phyloP scores from a whole-genome alignment of 2,113 vertebrate genomes.

The Zootoca vivipara region DNA sequence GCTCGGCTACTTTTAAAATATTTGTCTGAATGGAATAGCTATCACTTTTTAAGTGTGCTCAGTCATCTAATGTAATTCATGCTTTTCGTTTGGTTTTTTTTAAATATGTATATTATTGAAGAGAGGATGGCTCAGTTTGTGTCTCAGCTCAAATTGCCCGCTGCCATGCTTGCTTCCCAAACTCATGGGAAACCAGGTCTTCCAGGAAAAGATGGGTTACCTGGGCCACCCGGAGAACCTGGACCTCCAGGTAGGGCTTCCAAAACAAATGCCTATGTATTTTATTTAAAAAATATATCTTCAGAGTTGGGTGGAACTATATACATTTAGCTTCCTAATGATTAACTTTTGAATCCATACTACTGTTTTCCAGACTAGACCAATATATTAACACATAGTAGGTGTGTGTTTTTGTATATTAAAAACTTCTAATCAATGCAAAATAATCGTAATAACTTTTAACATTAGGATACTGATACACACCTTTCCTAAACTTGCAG shows the following conservation, averaged over 20 bases:
- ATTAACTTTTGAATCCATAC: constrained; percentile 68
- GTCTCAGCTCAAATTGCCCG: constrained; percentile 84
- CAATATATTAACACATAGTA: constrained; percentile 64
- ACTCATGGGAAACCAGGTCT: constrained; percentile 87
- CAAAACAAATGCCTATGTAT: background rate
- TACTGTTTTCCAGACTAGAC: constrained; percentile 58
- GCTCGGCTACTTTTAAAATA: background rate
- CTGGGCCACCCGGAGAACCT: constrained; percentile 88
- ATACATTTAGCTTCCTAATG: constrained; percentile 59
- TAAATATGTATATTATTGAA: constrained; percentile 45
- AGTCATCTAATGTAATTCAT: constrained; percentile 28
- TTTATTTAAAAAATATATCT: constrained; percentile 36
- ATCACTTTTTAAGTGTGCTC: background rate
- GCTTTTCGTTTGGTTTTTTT: constrained; percentile 2
- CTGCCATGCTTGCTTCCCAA: constrained; percentile 89
- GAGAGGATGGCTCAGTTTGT: constrained; percentile 82
- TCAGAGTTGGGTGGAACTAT: constrained; percentile 47
- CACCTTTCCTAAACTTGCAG: constrained; percentile 8
- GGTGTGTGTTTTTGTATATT: constrained; percentile 64
- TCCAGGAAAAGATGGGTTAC: constrained; percentile 89
- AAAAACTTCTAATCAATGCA: constrained; percentile 67
- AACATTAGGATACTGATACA: constrained; percentile 48
- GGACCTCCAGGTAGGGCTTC: constrained; percentile 89
- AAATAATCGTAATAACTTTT: constrained; percentile 62
- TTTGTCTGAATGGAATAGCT: background rate